phyloP scores from a whole-genome alignment of 2,113 vertebrate species.

The Lates calcarifer region DNA sequence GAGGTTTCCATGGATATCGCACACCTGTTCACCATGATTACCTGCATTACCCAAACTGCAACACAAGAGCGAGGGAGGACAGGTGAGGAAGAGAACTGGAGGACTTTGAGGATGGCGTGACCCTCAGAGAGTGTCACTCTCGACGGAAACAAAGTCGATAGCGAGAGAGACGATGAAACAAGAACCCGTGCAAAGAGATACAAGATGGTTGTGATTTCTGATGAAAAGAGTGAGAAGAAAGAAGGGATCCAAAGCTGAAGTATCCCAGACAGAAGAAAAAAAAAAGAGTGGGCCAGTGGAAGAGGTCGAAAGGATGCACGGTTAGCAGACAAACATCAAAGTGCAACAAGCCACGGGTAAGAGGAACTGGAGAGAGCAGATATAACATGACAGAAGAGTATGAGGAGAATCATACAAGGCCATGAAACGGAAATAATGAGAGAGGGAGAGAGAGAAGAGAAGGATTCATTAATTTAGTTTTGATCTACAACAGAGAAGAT shows the following conservation, averaged over 20 bases:
- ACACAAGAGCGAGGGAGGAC: conserved; percentile 82
- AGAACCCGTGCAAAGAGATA: conserved; percentile 32
- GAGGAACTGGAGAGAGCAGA: conserved; percentile 45
- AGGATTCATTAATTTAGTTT: conserved; percentile 46
- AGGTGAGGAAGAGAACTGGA: conserved; percentile 43
- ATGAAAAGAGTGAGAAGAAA: conserved; percentile 7
- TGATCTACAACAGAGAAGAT: conserved; percentile 22
- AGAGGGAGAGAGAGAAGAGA: conserved; percentile 24
- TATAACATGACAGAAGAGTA: conserved; percentile 14
- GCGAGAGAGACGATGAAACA: neutral
- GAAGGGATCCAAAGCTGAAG: conserved; percentile 24
- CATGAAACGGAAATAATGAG: conserved; percentile 26
- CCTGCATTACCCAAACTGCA: conserved; percentile 90
- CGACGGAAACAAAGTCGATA: neutral
- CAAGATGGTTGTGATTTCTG: conserved; percentile 22
- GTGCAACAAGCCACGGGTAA: conserved; percentile 75
- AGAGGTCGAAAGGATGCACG: neutral
- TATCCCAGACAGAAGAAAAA: conserved; percentile 18
- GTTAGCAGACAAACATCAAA: conserved; percentile 53
- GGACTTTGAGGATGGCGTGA: conserved; percentile 3
- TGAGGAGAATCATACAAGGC: conserved; percentile 12
- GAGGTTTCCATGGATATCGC: conserved; percentile 86
- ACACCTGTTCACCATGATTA: conserved; percentile 90
- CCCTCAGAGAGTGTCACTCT: neutral
- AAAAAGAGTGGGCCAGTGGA: conserved; percentile 1